Conservation (phyloP, 2,797 vertebrate species). For the Phataginus tricuspis region DNA sequence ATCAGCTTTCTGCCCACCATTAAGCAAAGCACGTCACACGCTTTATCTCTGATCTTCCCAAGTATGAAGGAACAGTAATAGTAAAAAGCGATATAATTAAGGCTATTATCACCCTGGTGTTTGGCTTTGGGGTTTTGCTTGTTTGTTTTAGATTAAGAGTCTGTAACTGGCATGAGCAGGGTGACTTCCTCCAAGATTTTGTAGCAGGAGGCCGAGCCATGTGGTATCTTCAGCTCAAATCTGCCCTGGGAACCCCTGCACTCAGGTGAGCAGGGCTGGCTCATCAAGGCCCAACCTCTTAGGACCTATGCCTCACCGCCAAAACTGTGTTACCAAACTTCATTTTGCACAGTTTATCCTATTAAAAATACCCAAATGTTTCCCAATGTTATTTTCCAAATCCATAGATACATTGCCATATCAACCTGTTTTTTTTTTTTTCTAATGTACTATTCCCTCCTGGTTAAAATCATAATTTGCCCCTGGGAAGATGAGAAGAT, state of each 20-base stretch:
- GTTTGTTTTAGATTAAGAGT: neutral
- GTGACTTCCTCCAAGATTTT: neutral
- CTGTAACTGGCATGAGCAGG: neutral
- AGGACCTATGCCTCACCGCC: neutral
- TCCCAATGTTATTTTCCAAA: constrained; percentile 31
- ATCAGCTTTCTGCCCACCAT: neutral
- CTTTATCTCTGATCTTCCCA: neutral
- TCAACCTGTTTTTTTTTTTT: neutral
- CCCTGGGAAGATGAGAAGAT: neutral
- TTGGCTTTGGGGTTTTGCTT: neutral
- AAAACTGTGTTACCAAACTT: neutral
- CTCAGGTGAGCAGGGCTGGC: neutral
- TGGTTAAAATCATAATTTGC: constrained; percentile 10
- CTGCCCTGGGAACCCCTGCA: neutral
- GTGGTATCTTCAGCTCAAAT: neutral
- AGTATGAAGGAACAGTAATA: neutral
- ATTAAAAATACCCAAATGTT: neutral
- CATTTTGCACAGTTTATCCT: neutral
- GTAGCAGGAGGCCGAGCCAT: neutral
- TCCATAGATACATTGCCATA: neutral
- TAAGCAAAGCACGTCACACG: neutral
- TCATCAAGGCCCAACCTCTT: neutral
- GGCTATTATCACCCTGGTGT: neutral
- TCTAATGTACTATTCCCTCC: neutral
- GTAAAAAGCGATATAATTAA: neutral